Evolutionary conservation across 2,888 invertebrate species (phyloP), one percentile per base, ranked within the genome.

Genomic region (Andrena camellia): DNA sequence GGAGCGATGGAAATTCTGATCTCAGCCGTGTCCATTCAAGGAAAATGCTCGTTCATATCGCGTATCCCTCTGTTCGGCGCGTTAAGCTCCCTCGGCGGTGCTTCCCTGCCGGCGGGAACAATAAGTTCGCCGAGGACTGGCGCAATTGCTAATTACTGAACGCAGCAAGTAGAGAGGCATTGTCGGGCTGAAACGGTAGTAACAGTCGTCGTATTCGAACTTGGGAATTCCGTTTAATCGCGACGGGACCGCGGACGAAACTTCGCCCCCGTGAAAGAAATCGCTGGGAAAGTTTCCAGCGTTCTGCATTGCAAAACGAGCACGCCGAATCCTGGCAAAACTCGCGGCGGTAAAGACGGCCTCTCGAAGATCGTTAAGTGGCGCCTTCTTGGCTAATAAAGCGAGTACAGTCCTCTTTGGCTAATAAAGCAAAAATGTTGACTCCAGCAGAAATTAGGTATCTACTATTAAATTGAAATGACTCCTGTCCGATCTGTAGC

Each of bases 281-380:
- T 69, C 57, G 5, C 42, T 69, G 42, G 59, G 42, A 42, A 69
- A 59, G 42, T 69, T 59, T 59, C 13, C 59, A 29, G 26, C n/a
- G 20, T 48, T 69, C 7, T 69, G 69, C 69, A 69, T 48, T 69
- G 57, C 59, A 69, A 69, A 69, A 69, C 42, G 26, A 63, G 26
- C 31, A 6, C n/a, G 60, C 17, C 42, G 13, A 17, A 5, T 60
- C 48, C 57, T 13, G 26, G 20, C 3, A 29, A 23, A 48, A 60
- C 59, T 70, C 35, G 70, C 29, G 13, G 7, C n/a, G 20, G 26
- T 8, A 42, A 69, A 42, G 29, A 31, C 26, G 20, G 42, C 20
- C 17, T 6, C 59, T 60, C 20, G 35, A 60, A 70, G 59, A 60
- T 70, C 70, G 59, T 70, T 59, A 31, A 35, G 26, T 33, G 17